Base-by-base conservation (phyloP, 1,140 invertebrate species). In the Zaprionus lachaisei region DNA sequence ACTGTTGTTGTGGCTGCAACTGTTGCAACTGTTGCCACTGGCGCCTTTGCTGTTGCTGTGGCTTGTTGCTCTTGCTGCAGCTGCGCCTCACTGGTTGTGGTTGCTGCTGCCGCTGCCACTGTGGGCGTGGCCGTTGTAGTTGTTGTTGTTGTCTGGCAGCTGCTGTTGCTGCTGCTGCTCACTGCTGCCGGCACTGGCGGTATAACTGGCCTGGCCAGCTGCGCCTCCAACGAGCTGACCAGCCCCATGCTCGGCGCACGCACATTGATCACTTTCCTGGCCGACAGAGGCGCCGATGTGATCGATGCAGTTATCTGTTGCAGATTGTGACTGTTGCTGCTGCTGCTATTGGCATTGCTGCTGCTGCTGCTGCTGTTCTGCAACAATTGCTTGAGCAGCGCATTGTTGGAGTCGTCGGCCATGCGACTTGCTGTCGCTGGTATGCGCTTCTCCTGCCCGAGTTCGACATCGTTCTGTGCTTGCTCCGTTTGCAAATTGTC, bases 321-420 rank as follows among this genome's bases (percentile, higher is more conserved):
- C 24, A 90, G 74, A 20, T 92, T 92, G 41, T 94, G 94, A 12
- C 57, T 95, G 47, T 91, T 98, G n/a, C 4, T 6, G 94, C 17
- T 31, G 87, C 95, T 95, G 5, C 94, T 96, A 6, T 94, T 96
- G 34, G 5, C 94, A 87, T 95, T 95, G 5, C 94, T 37, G 20
- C 67, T 60, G 56, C 41, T 95, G 90, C 95, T 96, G 6, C 94
- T 96, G 11, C 96, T 97, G 80, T 97, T 98, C 92, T 98, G 97
- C 20, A 99, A 92, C 26, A 99, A 93, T 92, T 98, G 97, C 87
- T 98, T 98, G 20, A 99, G 92, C 17, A 99, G 92, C 11, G 98
- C 97, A 93, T 98, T 98, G 91, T 98, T 97, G 1, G 96, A 96
- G 76, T 97, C 96, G 80, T 97, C 96, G 55, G 31, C 31, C 3